Conservation (phyloP, 2,888 invertebrate genomes). For the Zaprionus lineosus region DNA sequence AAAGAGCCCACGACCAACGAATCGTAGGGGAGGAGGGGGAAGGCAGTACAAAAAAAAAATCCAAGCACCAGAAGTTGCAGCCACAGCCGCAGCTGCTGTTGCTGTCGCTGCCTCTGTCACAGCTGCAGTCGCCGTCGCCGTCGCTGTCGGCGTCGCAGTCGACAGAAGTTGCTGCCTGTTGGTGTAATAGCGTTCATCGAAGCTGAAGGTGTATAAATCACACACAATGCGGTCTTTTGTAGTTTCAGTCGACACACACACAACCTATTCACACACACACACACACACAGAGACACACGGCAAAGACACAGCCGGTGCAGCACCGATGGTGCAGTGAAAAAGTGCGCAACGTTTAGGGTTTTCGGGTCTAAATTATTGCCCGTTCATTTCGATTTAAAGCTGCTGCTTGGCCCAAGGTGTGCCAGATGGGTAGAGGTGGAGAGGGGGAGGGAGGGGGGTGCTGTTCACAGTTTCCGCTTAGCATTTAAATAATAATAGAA, state of each 20-base stretch:
- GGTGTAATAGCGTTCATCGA: constrained; percentile 76
- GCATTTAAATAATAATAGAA: constrained; percentile 76
- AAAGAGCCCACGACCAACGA: too few species aligned
- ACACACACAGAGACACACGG: constrained; percentile 8
- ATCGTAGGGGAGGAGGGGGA: too few species aligned
- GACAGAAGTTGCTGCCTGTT: constrained; percentile 42
- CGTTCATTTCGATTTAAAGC: constrained; percentile 56
- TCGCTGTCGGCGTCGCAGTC: constrained; percentile 7
- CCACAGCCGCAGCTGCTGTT: constrained; percentile 13
- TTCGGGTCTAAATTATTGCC: constrained; percentile 59
- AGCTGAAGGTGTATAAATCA: constrained; percentile 78
- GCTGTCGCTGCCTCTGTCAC: constrained; percentile 16
- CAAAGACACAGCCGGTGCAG: constrained; percentile 31
- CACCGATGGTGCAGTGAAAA: constrained; percentile 68
- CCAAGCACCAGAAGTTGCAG: constrained; percentile 32
- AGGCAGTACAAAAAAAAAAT: constrained; percentile 22
- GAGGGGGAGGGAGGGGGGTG: too few species aligned
- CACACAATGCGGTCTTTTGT: constrained; percentile 79
- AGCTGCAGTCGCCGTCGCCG: background rate
- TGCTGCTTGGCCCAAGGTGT: too few species aligned
- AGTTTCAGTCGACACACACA: constrained; percentile 63
- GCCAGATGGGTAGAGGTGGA: too few species aligned
- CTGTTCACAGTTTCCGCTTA: constrained; percentile 65
- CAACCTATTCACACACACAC: constrained; percentile 30
- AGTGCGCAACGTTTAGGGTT: constrained; percentile 55